A percentile compares a stretch with the other conserved stretches of the same genome.
phyloP scores from a whole-genome alignment of 2,797 vertebrate species.

The Anabacerthia variegaticeps region DNA sequence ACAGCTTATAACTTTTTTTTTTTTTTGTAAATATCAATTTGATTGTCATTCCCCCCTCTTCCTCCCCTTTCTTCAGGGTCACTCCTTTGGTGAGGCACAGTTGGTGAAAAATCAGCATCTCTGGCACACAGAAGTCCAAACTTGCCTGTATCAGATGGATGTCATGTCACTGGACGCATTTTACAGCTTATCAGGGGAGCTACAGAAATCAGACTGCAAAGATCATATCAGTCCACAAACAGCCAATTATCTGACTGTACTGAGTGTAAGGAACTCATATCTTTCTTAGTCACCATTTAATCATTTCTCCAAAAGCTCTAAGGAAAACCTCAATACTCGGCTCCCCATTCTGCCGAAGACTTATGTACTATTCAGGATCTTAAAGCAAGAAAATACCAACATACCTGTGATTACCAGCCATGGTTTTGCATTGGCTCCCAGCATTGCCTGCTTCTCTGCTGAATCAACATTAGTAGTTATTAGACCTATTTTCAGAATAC shows the following conservation, averaged over 20 bases:
- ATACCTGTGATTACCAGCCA: not conserved
- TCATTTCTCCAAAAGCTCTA: not conserved
- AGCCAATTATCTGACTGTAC: not conserved
- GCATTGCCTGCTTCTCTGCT: not conserved
- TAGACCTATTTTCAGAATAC: not conserved
- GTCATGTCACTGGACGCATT: not conserved
- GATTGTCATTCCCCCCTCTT: not conserved
- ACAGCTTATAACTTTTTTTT: not conserved
- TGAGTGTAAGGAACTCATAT: not conserved
- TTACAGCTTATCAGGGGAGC: not conserved
- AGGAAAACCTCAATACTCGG: not conserved
- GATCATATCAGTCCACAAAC: not conserved
- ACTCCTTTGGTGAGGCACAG: not conserved
- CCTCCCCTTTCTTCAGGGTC: not conserved
- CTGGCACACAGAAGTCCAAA: not conserved
- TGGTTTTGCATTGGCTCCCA: not conserved
- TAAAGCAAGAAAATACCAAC: not conserved
- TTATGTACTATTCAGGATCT: not conserved
- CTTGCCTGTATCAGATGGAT: not conserved
- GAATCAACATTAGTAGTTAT: not conserved
- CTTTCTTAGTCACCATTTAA: conserved; percentile 14
- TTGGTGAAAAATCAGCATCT: not conserved
- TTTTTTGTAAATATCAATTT: not conserved
- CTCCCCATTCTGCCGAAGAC: not conserved
- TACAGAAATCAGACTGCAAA: not conserved